Conservation (phyloP, 2,888 invertebrate genomes). For the Rhyacophila evoluta region DNA sequence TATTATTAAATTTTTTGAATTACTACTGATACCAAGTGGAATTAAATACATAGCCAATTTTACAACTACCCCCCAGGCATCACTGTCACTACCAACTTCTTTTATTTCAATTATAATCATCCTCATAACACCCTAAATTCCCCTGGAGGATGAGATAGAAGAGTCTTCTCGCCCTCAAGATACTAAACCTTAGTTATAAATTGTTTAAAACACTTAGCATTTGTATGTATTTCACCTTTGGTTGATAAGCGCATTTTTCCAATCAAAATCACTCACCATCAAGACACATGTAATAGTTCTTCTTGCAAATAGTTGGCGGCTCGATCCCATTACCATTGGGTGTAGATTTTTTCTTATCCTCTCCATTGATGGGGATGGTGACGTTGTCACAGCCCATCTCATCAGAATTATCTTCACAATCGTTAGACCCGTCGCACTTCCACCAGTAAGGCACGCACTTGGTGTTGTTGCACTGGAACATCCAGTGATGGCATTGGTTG, state of each 20-base stretch:
- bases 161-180: no score
- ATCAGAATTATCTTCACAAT: slow-evolving; percentile 82
- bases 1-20: no score
- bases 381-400: slow-evolving; percentile 73
- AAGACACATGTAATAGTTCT: slow-evolving; percentile 66
- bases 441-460: slow-evolving; percentile 84
- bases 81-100: no score
- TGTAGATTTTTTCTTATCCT: slow-evolving; percentile 51
- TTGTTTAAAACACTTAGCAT: no score
- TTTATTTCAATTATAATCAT: no score
- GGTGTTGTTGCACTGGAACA: slow-evolving; percentile 79
- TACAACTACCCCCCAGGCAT: no score
- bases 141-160: no score
- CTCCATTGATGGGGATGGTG: slow-evolving; percentile 58
- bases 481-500: slow-evolving; percentile 77
- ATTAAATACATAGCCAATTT: no score
- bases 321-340: slow-evolving; percentile 59
- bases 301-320: slow-evolving; percentile 54
- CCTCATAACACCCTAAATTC: no score
- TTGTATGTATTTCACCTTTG: no score
- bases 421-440: slow-evolving; percentile 83
- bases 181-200: no score
- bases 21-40: no score
- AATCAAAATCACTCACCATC: slow-evolving; percentile 59
- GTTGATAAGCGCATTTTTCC: not conserved